Conservation (phyloP, 2,888 invertebrate genomes). For the Syrphus vitripennis region DNA sequence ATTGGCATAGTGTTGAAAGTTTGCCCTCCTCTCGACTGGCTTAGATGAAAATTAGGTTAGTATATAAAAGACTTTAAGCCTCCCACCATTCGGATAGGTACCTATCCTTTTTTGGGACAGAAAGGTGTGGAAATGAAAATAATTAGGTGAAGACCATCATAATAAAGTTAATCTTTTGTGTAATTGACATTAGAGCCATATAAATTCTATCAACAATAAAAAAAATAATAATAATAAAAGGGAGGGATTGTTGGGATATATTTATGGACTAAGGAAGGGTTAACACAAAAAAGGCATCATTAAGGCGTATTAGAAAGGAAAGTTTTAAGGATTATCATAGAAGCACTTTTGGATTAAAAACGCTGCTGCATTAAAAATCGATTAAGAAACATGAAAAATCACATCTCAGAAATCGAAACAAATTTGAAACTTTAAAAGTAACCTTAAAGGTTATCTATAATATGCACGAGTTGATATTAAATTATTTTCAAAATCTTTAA, state of each 20-base stretch:
- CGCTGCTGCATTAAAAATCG: too few species aligned
- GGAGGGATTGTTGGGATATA: not conserved
- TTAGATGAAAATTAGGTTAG: conserved; percentile 10
- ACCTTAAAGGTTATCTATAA: too few species aligned
- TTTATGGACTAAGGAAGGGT: too few species aligned
- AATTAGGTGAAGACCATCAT: conserved; percentile 60
- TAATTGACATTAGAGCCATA: conserved; percentile 57
- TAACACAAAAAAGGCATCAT: too few species aligned
- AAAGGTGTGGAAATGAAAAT: conserved; percentile 68
- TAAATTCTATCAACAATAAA: conserved; percentile 18
- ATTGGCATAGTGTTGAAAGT: not conserved
- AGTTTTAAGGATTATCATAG: too few species aligned
- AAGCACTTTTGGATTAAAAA: too few species aligned
- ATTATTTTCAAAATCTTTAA: too few species aligned
- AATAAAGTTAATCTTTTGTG: conserved; percentile 58
- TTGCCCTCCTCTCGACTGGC: conserved; percentile 2
- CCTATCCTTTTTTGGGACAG: conserved; percentile 37
- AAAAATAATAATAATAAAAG: not conserved
- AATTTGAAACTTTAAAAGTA: too few species aligned
- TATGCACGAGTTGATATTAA: too few species aligned
- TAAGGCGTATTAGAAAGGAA: too few species aligned
- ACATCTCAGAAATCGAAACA: too few species aligned
- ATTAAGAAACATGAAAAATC: too few species aligned
- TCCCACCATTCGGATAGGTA: conserved; percentile 14
- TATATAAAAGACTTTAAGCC: not conserved